Base-by-base conservation (phyloP, 2,888 invertebrate genomes). In the Epistrophella euchroma region DNA sequence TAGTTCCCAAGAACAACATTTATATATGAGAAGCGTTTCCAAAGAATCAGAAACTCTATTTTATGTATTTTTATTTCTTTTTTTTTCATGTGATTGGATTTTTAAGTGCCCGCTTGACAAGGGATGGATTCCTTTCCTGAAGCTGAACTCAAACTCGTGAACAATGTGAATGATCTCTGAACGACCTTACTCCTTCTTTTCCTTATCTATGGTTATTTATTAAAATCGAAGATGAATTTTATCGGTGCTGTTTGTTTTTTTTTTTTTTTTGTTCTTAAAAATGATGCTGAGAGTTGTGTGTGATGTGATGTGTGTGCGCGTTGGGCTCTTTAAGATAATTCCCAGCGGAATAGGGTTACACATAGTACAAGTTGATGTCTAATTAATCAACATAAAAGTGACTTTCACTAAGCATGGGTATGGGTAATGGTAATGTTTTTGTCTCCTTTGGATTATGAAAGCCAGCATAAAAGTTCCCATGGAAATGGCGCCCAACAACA, bases 31-130 rank as follows among this genome's bases (percentile, higher is more conserved):
- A 76, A 72, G 40, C 66, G 58, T 74, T 79, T 79, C 71, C 25
- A 58, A 58, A 52, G 78, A 84, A 75, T 71, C 70, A 15, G 9
- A 73, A 60, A 62, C 74, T 70, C 56, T 52, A 75, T 64, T 76
- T 85, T 55, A 77, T 62, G 70, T 76, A 70, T 72, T 85, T 85
- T 81, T 77, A 81, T 58, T 73, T 55, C 47, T 81, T 78, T 71
- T 66, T n/a, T 78, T 71, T 66, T n/a, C 64, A 74, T 86, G 70
- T 70, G 85, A 86, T 86, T 86, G 73, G 85, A 64, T 77, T 74
- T 76, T 86, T 86, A 78, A 86, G 78, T 82, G 77, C 66, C 74
- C 74, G 64, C 74, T 74, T 78, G 66, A 74, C 86, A 82, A 82
- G 77, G 86, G 82, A 82, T 82, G 86, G 17, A 70, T 37, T 73